Evolutionary conservation across 2,888 invertebrate genomes (phyloP), one percentile per base, ranked within the genome.

Genomic region (Phyllotreta striolata): DNA sequence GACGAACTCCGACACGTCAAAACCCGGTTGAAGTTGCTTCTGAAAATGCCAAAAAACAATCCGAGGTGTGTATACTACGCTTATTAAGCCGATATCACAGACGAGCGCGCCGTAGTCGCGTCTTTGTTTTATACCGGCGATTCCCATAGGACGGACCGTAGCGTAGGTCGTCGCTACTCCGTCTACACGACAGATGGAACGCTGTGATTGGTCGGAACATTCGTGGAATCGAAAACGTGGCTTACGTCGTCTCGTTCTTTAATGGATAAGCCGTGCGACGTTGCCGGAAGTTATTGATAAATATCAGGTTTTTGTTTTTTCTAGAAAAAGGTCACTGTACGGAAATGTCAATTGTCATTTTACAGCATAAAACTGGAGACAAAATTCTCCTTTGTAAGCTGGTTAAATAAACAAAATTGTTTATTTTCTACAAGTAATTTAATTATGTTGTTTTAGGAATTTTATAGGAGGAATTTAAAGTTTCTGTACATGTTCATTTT

Each of bases 141-240:
- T 10, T 49, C 51, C 43, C 43, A 55, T 41, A 14, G 43, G 34
- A 8, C 7, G 37, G 9, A 35, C 55, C 7, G 7, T 41, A 9
- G 34, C 67, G 74, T 73, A 71, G 64, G 75, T 76, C 77, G 68
- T 62, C 69, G 66, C 58, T 67, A 66, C 63, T 55, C 63, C 64
- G 70, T 66, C 65, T 70, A 72, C 65, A 68, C 80, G 82, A 81
- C 82, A 82, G 81, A 81, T 82, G 82, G 81, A 82, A 79, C 63
- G 73, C 64, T 77, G 46, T 72, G 70, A 81, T 82, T 82, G 82
- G 82, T 72, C 59, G 63, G 64, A 34, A 56, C 44, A 7, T 47
- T 6, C 10, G 56, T 54, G 62, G 55, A 69, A 62, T 58, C 55
- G 56, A 58, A 58, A 63, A 66, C 66, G 66, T 66, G 66, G 66